Evolutionary conservation across 2,888 invertebrate species (phyloP), one percentile per base, ranked within the genome.

Genomic region (Osmoderma eremita): DNA sequence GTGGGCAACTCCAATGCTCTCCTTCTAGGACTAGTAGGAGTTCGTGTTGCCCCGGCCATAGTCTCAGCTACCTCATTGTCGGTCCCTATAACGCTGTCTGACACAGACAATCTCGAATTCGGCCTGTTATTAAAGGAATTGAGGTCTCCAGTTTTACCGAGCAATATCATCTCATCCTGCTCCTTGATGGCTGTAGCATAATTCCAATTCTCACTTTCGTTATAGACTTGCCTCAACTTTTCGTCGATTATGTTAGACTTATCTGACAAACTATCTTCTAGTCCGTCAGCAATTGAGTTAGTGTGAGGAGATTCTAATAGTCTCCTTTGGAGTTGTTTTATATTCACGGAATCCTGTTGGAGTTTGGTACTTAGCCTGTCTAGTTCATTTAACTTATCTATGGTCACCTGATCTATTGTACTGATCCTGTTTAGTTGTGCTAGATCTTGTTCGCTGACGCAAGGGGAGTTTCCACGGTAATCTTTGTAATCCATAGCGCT

Each of bases 401-500:
- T 88, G 65, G 91, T 89, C 70, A 90, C 89, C 82, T 91, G 89
- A 83, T 92, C 91, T 79, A 92, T 88, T 70, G 90, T 88, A 82
- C 90, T 91, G 80, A 92, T 86, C 77, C 89, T 86, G 72, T 90
- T 89, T 72, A 92, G 84, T 83, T 92, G 90, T 71, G 90, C 91
- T 74, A 92, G 84, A 80, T 92, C 92, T 80, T 91, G 89, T 82
- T 92, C 92, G 78, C 89, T 91, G 72, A 92, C 88, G 77, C 89
- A 90, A 4, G 91, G 89, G 30, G 89, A 89, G 76, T 90, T 88
- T 66, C 90, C 91, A 67, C 91, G 85, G 76, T 92, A 92, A 79
- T 91, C 90, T 82, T 91, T 91, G 77, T 92, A 92, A 81, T 92
- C 92, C 69, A 88, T 85, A 3, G 92, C 87, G 79, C 91, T 91